phyloP scores from a whole-genome alignment of 2,888 invertebrate species.

The Drepanosiphum platanoidis region DNA sequence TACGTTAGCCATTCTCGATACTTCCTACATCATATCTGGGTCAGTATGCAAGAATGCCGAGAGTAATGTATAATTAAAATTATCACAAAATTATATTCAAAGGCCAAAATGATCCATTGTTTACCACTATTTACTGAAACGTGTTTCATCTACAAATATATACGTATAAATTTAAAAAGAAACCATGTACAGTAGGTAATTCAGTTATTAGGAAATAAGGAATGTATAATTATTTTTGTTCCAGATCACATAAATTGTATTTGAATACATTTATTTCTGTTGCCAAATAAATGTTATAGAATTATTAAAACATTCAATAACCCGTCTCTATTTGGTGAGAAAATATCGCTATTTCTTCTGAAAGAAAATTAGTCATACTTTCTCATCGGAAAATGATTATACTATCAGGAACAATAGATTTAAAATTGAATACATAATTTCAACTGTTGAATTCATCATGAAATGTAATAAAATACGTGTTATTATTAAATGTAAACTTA shows the following conservation, averaged over 20 bases:
- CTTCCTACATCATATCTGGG: constrained; percentile 60
- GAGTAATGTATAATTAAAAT: constrained; percentile 53
- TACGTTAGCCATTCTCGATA: constrained; percentile 58
- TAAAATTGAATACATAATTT: neutral
- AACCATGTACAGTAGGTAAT: no score
- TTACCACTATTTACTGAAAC: neutral
- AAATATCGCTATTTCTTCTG: neutral
- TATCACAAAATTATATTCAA: constrained; percentile 37
- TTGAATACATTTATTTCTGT: neutral
- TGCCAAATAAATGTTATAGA: neutral
- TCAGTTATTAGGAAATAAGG: neutral
- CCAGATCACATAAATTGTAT: neutral
- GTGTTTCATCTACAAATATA: neutral
- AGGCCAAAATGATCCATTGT: neutral
- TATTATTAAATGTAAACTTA: neutral
- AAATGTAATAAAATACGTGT: neutral
- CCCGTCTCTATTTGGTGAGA: neutral
- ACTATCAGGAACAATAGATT: neutral
- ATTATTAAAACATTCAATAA: constrained; percentile 11
- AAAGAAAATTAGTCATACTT: constrained; percentile 34
- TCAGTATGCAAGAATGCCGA: constrained; percentile 56
- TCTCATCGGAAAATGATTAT: constrained; percentile 6
- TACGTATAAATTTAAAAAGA: neutral
- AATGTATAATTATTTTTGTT: neutral
- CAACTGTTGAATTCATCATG: neutral